Percentiles rank a stretch among this genome's conserved stretches.
These are phyloP conservation scores for Clarias laeviceps DNA, from an alignment of 2,797 vertebrate genomes.

Conservation along the genomic window DNA sequence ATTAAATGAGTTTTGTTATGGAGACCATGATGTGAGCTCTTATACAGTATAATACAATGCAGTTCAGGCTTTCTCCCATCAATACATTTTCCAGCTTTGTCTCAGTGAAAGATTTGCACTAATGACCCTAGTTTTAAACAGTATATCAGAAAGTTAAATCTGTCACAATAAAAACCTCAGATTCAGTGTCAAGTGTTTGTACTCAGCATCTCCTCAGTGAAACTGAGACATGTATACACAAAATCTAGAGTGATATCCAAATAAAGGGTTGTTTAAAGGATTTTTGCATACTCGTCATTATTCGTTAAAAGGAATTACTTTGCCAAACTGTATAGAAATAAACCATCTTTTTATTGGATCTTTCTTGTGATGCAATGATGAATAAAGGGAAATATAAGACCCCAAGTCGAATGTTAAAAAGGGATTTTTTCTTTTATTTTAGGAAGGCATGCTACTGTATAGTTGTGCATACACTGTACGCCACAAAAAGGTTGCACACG, in stretches of 20 bases:
- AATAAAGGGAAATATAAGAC: background rate
- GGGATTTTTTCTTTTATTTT: background rate
- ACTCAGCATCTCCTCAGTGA: background rate
- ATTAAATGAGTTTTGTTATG: background rate
- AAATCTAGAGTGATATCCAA: background rate
- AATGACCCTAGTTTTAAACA: background rate
- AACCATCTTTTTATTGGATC: background rate
- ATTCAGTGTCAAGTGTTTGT: constrained; percentile 11
- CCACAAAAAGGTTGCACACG: too few relatives aligned
- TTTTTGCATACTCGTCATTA: background rate
- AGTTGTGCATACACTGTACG: background rate
- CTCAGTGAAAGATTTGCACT: background rate
- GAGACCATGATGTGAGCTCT: background rate
- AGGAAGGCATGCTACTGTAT: background rate
- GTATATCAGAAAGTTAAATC: background rate
- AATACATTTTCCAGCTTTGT: background rate
- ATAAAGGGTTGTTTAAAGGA: constrained; percentile 8
- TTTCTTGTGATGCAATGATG: background rate
- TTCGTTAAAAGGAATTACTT: background rate
- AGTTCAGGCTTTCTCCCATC: background rate
- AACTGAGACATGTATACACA: background rate
- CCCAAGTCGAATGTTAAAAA: background rate
- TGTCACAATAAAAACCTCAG: background rate
- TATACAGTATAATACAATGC: background rate
- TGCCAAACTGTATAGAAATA: background rate